phyloP scores from a whole-genome alignment of 2,888 invertebrate species.

The Eucriotettix oculatus region DNA sequence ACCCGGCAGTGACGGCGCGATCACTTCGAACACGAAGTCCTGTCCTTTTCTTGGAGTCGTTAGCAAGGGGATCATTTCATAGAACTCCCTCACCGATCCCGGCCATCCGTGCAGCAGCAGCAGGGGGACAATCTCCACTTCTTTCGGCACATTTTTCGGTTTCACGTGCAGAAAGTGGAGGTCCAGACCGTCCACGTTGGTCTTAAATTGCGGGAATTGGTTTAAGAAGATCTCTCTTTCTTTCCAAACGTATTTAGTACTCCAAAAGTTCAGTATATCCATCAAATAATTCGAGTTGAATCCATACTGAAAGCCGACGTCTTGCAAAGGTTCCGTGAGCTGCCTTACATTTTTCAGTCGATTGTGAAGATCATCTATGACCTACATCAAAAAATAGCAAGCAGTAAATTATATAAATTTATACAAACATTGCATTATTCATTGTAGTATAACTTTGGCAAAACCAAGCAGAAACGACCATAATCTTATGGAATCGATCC shows the following conservation, averaged over 20 bases:
- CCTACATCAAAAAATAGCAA: constrained; percentile 23
- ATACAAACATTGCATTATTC: too few species aligned
- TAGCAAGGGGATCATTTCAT: constrained; percentile 51
- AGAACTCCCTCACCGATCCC: constrained; percentile 49
- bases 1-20: constrained; percentile 50
- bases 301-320: constrained; percentile 60
- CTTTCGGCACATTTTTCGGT: neutral
- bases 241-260: constrained; percentile 52
- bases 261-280: constrained; percentile 61
- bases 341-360: constrained; percentile 38
- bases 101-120: constrained; percentile 76
- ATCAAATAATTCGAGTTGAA: constrained; percentile 52
- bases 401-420: too few species aligned
- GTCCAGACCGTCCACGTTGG: constrained; percentile 52
- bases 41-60: constrained; percentile 31
- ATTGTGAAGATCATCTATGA: constrained; percentile 38
- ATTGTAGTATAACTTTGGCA: too few species aligned
- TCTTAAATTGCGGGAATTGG: constrained; percentile 53
- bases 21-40: constrained; percentile 48
- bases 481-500: too few species aligned
- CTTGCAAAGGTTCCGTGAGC: constrained; percentile 23
- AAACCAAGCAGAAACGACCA: too few species aligned
- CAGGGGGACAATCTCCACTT: constrained; percentile 38
- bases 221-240: constrained; percentile 54
- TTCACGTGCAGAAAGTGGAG: constrained; percentile 7